Evolutionary conservation across 2,797 vertebrate genomes (phyloP).

Genomic region (Gymnothorax reevesii): DNA sequence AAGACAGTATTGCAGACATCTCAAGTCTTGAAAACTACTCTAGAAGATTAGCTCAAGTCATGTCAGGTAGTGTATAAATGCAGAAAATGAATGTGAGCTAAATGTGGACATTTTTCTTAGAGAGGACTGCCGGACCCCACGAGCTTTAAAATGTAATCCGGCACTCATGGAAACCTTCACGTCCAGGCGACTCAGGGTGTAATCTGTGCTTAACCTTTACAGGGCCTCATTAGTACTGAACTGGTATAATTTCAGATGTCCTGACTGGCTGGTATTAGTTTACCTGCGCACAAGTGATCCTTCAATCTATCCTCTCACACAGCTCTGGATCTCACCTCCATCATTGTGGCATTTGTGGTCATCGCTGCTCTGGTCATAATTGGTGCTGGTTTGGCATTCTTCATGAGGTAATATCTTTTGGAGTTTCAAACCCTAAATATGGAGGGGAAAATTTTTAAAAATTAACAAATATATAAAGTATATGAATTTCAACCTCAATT

Average conservation of each 20-base stretch:
- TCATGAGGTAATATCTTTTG: conserved; percentile 67
- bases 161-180: too few relatives aligned
- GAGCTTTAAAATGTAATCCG: too few relatives aligned
- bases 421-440: not conserved
- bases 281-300: not conserved
- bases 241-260: not conserved
- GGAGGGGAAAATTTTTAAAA: not conserved
- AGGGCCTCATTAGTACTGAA: not conserved
- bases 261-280: not conserved
- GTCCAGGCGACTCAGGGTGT: too few relatives aligned
- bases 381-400: conserved; percentile 63
- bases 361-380: conserved; percentile 63
- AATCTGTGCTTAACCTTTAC: too few relatives aligned
- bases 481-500: too few relatives aligned
- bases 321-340: conserved; percentile 76
- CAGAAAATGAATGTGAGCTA: too few relatives aligned
- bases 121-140: too few relatives aligned
- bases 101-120: too few relatives aligned
- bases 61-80: too few relatives aligned
- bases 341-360: conserved; percentile 70
- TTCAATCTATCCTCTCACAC: conserved; percentile 41
- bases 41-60: too few relatives aligned
- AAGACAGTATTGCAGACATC: too few relatives aligned
- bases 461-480: not conserved
- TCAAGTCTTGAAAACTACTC: too few relatives aligned